phyloP scores from a whole-genome alignment of 1,140 invertebrate species.

The Cotesia glomerata region DNA sequence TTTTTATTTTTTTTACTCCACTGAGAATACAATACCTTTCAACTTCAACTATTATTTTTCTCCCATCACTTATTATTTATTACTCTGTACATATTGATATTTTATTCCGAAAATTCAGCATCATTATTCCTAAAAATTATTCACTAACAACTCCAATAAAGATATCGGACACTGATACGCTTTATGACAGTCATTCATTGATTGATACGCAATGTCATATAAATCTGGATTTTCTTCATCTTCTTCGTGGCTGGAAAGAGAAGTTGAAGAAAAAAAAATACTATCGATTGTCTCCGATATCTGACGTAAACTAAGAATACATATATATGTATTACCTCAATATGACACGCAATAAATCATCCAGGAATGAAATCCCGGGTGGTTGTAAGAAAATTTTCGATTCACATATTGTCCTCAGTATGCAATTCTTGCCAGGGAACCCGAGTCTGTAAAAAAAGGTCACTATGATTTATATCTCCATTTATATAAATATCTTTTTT shows the following conservation, averaged over 20 bases:
- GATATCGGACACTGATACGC: slow-evolving; percentile 57
- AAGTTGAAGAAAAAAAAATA: slow-evolving; percentile 26
- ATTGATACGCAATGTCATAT: slow-evolving; percentile 51
- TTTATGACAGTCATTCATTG: slow-evolving; percentile 43
- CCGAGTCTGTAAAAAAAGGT: slow-evolving; percentile 63
- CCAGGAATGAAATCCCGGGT: slow-evolving; percentile 69
- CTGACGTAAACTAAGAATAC: neutral
- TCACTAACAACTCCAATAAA: slow-evolving; percentile 49
- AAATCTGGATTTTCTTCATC: slow-evolving; percentile 39
- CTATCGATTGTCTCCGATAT: slow-evolving; percentile 1
- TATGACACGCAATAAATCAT: slow-evolving; percentile 70
- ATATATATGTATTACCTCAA: slow-evolving; percentile 63
- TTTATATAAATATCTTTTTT: neutral
- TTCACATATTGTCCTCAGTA: slow-evolving; percentile 74
- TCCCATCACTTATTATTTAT: neutral
- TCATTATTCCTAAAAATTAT: slow-evolving; percentile 30
- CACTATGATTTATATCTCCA: slow-evolving; percentile 1
- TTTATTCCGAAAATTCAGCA: neutral
- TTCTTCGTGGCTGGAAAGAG: slow-evolving; percentile 49
- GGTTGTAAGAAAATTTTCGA: slow-evolving; percentile 65
- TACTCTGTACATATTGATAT: neutral
- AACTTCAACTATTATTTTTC: slow-evolving; percentile 6
- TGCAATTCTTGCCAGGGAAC: slow-evolving; percentile 70
- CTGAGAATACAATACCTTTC: neutral
- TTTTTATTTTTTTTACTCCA: neutral